Percentiles rank a stretch among this genome's conserved stretches.
phyloP scores from a whole-genome alignment of 2,797 vertebrate species.

The Pipistrellus pygmaeus region DNA sequence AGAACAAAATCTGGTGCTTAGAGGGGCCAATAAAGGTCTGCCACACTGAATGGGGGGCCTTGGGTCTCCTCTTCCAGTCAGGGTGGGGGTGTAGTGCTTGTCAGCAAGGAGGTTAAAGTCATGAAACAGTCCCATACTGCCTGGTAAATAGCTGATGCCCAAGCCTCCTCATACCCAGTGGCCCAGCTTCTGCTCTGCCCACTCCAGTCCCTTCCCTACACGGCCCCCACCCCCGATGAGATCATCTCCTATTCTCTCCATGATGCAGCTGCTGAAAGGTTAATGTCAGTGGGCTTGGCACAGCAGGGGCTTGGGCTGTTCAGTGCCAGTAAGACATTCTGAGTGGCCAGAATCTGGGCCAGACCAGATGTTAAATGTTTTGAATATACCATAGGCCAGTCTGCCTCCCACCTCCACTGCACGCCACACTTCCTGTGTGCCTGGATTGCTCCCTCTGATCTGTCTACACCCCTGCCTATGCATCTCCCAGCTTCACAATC shows the following conservation, averaged over 20 bases:
- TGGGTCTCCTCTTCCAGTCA: background rate
- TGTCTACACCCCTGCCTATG: background rate
- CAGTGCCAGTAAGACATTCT: background rate
- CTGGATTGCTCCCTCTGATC: background rate
- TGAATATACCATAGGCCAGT: background rate
- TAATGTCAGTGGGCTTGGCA: background rate
- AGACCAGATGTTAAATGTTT: background rate
- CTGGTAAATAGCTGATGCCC: background rate
- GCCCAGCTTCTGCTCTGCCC: background rate
- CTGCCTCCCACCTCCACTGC: background rate
- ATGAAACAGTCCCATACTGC: background rate
- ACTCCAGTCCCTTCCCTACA: background rate
- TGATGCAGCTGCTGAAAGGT: background rate
- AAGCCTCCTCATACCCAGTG: too few relatives aligned
- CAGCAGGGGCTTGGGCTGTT: background rate
- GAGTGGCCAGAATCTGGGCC: background rate
- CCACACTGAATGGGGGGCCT: background rate
- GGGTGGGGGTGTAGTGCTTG: background rate
- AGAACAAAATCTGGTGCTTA: background rate
- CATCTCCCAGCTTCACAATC: accelerated
- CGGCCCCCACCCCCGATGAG: background rate
- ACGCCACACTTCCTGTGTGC: background rate
- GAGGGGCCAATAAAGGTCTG: background rate
- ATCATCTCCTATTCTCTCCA: background rate
- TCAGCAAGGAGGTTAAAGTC: background rate